Evolutionary conservation across 2,113 vertebrate genomes (phyloP), one percentile per base, ranked within the genome.

Genomic region (Pongo abelii): DNA sequence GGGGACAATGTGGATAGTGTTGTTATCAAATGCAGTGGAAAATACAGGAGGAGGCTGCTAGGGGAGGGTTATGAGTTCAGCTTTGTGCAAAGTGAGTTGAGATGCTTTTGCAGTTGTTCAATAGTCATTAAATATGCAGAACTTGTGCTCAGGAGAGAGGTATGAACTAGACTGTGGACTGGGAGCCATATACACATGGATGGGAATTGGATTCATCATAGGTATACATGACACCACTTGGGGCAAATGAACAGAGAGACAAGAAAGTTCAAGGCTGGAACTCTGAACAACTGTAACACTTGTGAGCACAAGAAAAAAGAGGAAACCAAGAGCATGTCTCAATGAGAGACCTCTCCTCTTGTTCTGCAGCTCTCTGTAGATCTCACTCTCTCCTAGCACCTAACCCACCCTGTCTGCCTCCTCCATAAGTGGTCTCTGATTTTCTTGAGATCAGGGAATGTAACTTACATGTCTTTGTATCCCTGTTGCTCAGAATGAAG

Each of bases 111-210:
- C 16, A 13, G 14, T 38, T 43, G 46, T 40, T 38, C 48, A n/a
- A 6, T 3, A 57, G 48, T 77, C 23, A 20, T 13, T 35, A 50
- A 38, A 25, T 27, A 20, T 8, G 12, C 14, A 89, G 74, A 50
- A 32, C 25, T 59, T 20, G 59, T 59, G 55, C 30, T 93, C 23
- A 64, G 61, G 81, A 89, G 20, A 83, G 7, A 46, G 59, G 8
- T 0, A 10, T 0, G 5, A 50, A 9, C 20, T 13, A 40, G 5
- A 69, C 18, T n/a, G 32, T 0, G 6, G 43, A 43, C 10, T 52
- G 23, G 27, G 43, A 72, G 10, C 50, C 55, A 25, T 1, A 16
- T 1, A 25, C 22, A 20, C 7, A 17, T 2, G 6, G 16, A 17
- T 16, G 4, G 59, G n/a, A 81, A 70, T 1, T 22, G 61, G 20